These are phyloP conservation scores for Clarias batrachus DNA, from an alignment of 2,113 vertebrate genomes.

Conservation along the genomic window DNA sequence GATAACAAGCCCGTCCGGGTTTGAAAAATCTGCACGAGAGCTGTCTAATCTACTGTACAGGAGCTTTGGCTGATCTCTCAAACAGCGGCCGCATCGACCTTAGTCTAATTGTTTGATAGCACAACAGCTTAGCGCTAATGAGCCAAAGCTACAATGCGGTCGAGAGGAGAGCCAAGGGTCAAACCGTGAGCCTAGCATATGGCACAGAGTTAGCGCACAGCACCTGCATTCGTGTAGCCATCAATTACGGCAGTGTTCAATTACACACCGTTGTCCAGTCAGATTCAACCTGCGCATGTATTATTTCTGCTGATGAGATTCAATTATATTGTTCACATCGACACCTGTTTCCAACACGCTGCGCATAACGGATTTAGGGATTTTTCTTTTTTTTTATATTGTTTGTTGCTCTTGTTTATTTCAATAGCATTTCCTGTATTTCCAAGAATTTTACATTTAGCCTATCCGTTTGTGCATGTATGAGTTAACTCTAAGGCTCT, in stretches of 20 bases:
- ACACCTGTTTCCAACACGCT: background rate
- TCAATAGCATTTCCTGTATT: background rate
- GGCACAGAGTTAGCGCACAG: conserved; percentile 21
- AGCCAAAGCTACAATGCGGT: conserved; percentile 42
- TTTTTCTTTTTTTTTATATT: too few species aligned
- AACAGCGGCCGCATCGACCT: conserved; percentile 60
- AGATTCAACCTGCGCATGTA: background rate
- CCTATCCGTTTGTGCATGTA: background rate
- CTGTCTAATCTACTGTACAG: conserved; percentile 39
- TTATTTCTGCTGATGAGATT: conserved; percentile 10
- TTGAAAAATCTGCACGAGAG: background rate
- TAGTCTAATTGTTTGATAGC: conserved; percentile 66
- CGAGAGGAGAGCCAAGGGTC: conserved; percentile 37
- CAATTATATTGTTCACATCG: background rate
- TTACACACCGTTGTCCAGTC: background rate
- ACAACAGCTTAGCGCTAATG: conserved; percentile 62
- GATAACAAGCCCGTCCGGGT: background rate
- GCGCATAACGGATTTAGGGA: background rate
- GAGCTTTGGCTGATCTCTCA: conserved; percentile 33
- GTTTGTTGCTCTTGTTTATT: background rate
- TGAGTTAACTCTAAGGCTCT: background rate
- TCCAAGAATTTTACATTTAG: background rate
- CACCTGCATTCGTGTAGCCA: conserved; percentile 11
- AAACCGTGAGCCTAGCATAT: conserved; percentile 34
- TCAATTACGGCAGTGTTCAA: conserved; percentile 15